phyloP scores from a whole-genome alignment of 2,113 vertebrate genomes.

The Heterocephalus glaber region DNA sequence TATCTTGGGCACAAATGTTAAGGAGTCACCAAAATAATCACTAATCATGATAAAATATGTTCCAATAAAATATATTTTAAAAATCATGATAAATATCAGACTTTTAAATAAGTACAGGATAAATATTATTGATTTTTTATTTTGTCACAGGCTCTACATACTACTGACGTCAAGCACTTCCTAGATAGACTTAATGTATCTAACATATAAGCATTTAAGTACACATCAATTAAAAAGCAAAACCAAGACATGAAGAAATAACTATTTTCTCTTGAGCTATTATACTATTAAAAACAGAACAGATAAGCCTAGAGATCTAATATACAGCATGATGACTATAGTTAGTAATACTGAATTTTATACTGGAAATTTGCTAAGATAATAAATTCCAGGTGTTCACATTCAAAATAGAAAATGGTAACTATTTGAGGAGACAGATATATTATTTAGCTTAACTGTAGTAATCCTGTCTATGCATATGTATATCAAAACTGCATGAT shows the following conservation, averaged over 20 bases:
- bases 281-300: background rate
- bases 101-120: background rate
- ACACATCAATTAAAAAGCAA: background rate
- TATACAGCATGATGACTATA: background rate
- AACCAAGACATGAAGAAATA: background rate
- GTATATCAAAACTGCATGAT: background rate
- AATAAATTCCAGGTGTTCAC: background rate
- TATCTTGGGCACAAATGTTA: background rate
- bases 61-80: background rate
- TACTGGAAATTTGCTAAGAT: background rate
- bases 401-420: background rate
- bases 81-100: background rate
- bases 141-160: background rate
- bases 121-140: background rate
- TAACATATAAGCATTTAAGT: slow-evolving; percentile 11
- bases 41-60: background rate
- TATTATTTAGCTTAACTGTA: background rate
- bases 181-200: background rate
- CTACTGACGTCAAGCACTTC: background rate
- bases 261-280: background rate
- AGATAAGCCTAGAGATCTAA: background rate
- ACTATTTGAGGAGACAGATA: background rate
- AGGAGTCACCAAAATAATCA: background rate
- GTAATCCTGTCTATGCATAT: background rate
- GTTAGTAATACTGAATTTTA: background rate